Evolutionary conservation across 2,888 invertebrate species (phyloP).

Genomic region (Chrysolina haemoptera): DNA sequence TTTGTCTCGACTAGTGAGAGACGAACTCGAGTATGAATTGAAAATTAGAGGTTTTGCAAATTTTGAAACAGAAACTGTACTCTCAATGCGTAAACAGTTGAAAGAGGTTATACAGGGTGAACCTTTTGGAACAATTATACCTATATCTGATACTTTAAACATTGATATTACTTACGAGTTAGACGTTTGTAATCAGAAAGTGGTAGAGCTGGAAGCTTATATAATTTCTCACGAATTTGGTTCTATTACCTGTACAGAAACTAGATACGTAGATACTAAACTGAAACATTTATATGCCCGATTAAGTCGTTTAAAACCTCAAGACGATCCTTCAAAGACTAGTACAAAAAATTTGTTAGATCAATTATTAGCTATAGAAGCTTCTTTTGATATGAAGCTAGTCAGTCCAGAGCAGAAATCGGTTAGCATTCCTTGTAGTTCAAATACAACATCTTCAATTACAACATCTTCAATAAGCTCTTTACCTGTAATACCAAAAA

Average conservation of each 20-base stretch:
- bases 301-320: not conserved
- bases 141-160: not conserved
- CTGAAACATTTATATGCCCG: conserved; percentile 27
- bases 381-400: conserved; percentile 19
- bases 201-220: conserved; percentile 20
- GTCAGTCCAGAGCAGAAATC: not conserved
- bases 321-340: not conserved
- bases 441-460: not conserved
- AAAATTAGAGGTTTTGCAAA: conserved; percentile 20
- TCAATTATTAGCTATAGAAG: conserved; percentile 13
- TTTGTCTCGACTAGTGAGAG: conserved; percentile 20
- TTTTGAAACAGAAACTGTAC: conserved; percentile 13
- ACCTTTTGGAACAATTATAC: conserved; percentile 6
- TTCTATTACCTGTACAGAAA: conserved; percentile 1
- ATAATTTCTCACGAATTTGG: not conserved
- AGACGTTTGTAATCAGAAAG: conserved; percentile 18
- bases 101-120: conserved; percentile 19
- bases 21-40: conserved; percentile 21
- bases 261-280: conserved; percentile 12
- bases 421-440: not conserved
- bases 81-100: conserved; percentile 23
- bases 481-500: not conserved
- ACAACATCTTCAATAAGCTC: too few species aligned
- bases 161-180: conserved; percentile 17
- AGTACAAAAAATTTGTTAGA: conserved; percentile 7